A percentile compares a stretch with the other conserved stretches of the same genome.
phyloP scores from a whole-genome alignment of 2,797 vertebrate species.

The Propithecus deckenii region DNA sequence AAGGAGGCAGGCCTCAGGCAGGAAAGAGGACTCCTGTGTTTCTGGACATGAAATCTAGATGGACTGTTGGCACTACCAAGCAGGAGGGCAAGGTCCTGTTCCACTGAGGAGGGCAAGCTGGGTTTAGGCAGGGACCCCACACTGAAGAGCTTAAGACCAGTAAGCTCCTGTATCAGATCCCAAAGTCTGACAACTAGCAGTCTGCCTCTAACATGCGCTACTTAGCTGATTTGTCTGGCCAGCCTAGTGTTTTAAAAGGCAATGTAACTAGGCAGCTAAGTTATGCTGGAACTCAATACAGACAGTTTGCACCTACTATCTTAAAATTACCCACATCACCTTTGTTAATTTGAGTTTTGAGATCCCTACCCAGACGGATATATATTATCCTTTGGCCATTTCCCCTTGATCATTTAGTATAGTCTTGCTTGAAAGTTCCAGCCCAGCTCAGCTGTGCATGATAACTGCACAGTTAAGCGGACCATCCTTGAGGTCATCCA shows the following conservation, averaged over 20 bases:
- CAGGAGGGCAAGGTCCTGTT: neutral
- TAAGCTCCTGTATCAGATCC: neutral
- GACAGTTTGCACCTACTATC: neutral
- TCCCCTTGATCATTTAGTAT: neutral
- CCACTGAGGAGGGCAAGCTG: neutral
- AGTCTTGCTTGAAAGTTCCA: neutral
- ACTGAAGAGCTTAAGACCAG: neutral
- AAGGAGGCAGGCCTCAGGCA: neutral
- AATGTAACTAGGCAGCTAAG: neutral
- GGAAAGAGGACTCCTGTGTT: neutral
- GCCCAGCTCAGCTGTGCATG: neutral
- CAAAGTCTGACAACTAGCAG: neutral
- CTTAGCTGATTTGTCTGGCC: neutral
- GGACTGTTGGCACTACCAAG: neutral
- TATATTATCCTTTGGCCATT: neutral
- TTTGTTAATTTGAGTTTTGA: constrained; percentile 7
- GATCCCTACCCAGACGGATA: neutral
- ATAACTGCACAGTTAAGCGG: neutral
- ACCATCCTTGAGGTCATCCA: neutral
- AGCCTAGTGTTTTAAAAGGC: neutral
- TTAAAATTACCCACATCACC: neutral
- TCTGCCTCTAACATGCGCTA: neutral
- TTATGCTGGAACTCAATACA: neutral
- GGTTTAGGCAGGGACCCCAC: neutral
- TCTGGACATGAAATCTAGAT: neutral